phyloP scores from a whole-genome alignment of 2,888 invertebrate genomes.

The Orthosia gothica region DNA sequence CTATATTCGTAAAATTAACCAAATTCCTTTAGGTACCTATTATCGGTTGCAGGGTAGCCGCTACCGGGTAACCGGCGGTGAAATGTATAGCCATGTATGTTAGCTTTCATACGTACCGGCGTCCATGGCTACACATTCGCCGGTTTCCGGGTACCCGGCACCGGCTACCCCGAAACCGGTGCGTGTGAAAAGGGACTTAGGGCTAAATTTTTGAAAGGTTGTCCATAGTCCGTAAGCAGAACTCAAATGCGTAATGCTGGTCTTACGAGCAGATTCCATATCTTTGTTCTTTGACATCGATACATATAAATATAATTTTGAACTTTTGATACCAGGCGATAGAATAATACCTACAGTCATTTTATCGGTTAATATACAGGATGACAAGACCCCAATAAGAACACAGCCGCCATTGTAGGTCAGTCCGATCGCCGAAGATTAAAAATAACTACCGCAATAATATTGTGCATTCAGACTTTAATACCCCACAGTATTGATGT shows the following conservation, averaged over 20 bases:
- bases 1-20: not conserved
- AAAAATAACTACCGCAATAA: not conserved
- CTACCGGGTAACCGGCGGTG: too few species aligned
- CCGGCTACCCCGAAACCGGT: too few species aligned
- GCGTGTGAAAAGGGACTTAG: too few species aligned
- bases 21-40: too few species aligned
- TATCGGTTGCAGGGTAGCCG: too few species aligned
- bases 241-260: not conserved
- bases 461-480: not conserved
- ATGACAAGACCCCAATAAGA: conserved; percentile 7
- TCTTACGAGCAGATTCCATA: not conserved
- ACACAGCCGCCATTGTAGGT: conserved; percentile 36
- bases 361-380: conserved; percentile 27
- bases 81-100: too few species aligned
- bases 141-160: too few species aligned
- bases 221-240: too few species aligned
- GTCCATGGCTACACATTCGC: too few species aligned
- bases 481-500: not conserved
- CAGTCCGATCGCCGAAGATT: conserved; percentile 8
- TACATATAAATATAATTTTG: conserved; percentile 7
- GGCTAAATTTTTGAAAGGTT: too few species aligned
- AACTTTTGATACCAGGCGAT: conserved; percentile 28
- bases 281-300: conserved; percentile 7
- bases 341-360: conserved; percentile 33
- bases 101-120: too few species aligned